Evolutionary conservation across 2,797 vertebrate species (phyloP).

Genomic region (Heterohyrax brucei): DNA sequence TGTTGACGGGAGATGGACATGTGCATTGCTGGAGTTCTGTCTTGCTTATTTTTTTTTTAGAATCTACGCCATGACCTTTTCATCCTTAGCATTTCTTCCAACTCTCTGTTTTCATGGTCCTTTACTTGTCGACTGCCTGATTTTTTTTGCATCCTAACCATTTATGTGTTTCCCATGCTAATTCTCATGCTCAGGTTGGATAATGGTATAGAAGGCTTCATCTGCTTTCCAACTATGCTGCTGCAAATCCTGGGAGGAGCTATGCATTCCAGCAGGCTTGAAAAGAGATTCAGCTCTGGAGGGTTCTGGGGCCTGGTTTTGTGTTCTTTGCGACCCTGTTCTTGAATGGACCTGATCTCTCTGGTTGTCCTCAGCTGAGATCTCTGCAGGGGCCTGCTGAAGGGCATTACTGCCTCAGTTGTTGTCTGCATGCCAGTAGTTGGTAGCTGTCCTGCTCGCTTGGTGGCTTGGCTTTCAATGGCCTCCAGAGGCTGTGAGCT

Average conservation of each 20-base stretch:
- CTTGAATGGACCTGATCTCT: neutral
- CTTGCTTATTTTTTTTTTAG: constrained; percentile 29
- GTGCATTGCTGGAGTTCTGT: neutral
- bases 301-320: neutral
- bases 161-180: neutral
- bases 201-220: neutral
- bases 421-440: constrained; percentile 65
- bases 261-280: neutral
- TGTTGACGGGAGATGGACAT: no score
- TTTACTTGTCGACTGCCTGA: neutral
- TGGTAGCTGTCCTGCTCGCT: constrained; percentile 77
- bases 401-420: neutral
- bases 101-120: neutral
- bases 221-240: neutral
- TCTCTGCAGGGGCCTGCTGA: constrained; percentile 70
- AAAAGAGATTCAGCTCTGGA: neutral
- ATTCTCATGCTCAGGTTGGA: neutral
- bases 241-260: neutral
- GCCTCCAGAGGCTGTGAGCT: constrained; percentile 64
- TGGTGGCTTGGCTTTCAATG: constrained; percentile 58
- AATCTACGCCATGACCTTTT: constrained; percentile 7
- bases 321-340: neutral
- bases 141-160: neutral
- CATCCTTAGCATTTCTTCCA: neutral
- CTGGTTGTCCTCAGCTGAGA: neutral